These are phyloP conservation scores for Gymnosoma rotundatum DNA, from an alignment of 2,888 invertebrate genomes.

Conservation along the genomic window DNA sequence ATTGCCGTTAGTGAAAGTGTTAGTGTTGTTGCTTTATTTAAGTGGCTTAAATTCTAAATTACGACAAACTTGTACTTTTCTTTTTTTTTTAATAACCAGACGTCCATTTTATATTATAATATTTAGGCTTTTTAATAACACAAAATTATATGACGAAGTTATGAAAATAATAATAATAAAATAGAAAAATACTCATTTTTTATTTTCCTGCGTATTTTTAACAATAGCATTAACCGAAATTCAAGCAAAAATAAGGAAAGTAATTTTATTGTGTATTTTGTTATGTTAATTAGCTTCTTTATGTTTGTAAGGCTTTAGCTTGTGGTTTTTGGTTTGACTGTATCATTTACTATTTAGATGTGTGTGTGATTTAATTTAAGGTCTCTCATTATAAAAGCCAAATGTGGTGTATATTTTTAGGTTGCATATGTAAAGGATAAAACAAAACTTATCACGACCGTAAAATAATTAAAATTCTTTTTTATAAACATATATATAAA, in stretches of 20 bases:
- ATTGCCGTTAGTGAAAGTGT: slow-evolving; percentile 6
- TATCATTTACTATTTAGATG: neutral
- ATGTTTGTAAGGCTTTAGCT: slow-evolving; percentile 45
- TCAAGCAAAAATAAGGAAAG: slow-evolving; percentile 3
- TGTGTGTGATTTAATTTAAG: neutral
- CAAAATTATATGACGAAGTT: slow-evolving; percentile 37
- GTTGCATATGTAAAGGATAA: slow-evolving; percentile 12
- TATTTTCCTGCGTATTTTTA: neutral
- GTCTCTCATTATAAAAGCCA: slow-evolving; percentile 31
- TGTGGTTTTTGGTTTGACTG: slow-evolving; percentile 17
- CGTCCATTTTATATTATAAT: slow-evolving; percentile 3
- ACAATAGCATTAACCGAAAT: neutral
- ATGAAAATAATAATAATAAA: slow-evolving; percentile 19
- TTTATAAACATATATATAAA: too few relatives aligned
- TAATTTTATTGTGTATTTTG: slow-evolving; percentile 55
- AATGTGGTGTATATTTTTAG: slow-evolving; percentile 11
- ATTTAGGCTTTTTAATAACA: neutral
- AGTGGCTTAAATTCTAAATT: slow-evolving; percentile 65
- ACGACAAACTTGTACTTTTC: slow-evolving; percentile 27
- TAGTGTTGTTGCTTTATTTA: slow-evolving; percentile 5
- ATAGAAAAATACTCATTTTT: neutral
- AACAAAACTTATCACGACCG: neutral
- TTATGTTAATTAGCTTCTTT: slow-evolving; percentile 63
- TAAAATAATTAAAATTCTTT: too few relatives aligned
- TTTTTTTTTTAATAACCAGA: slow-evolving; percentile 8